Evolutionary conservation across 2,888 invertebrate genomes (phyloP).

Genomic region (Cerastis leucographa): DNA sequence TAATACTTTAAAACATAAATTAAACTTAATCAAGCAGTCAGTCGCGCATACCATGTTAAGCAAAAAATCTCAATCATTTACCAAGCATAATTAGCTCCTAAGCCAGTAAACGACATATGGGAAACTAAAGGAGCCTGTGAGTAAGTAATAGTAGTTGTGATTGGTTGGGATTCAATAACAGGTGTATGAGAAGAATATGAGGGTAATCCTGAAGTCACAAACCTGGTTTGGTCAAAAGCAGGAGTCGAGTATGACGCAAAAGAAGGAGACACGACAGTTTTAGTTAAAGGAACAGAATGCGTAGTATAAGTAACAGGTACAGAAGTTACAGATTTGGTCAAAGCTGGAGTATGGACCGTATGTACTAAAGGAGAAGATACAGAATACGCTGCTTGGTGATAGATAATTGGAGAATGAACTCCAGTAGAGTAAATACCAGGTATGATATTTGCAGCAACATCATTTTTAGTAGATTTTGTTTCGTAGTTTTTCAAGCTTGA

Average conservation of each 20-base stretch:
- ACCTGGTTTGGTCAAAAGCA: constrained; percentile 49
- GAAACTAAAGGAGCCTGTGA: constrained; percentile 73
- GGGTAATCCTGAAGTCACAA: constrained; percentile 62
- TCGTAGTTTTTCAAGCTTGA: constrained; percentile 66
- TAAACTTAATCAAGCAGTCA: constrained; percentile 71
- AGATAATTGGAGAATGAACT: constrained; percentile 54
- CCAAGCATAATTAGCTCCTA: constrained; percentile 76
- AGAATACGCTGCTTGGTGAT: constrained; percentile 59
- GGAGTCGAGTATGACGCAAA: constrained; percentile 57
- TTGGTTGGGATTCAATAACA: constrained; percentile 55
- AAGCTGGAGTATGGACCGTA: constrained; percentile 55
- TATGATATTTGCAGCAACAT: constrained; percentile 53
- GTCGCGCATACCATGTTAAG: constrained; percentile 72
- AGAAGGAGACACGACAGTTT: constrained; percentile 59
- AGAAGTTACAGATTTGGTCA: constrained; percentile 52
- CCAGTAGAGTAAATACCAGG: constrained; percentile 62
- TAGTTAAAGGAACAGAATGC: constrained; percentile 53
- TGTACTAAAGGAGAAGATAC: constrained; percentile 56
- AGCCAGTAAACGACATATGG: constrained; percentile 74
- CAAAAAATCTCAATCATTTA: constrained; percentile 67
- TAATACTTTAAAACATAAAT: constrained; percentile 60
- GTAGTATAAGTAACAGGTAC: constrained; percentile 59
- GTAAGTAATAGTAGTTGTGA: constrained; percentile 69
- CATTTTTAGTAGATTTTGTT: constrained; percentile 45
- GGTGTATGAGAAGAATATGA: constrained; percentile 64